Conservation (phyloP, 2,888 invertebrate genomes). For the Ceramica pisi region DNA sequence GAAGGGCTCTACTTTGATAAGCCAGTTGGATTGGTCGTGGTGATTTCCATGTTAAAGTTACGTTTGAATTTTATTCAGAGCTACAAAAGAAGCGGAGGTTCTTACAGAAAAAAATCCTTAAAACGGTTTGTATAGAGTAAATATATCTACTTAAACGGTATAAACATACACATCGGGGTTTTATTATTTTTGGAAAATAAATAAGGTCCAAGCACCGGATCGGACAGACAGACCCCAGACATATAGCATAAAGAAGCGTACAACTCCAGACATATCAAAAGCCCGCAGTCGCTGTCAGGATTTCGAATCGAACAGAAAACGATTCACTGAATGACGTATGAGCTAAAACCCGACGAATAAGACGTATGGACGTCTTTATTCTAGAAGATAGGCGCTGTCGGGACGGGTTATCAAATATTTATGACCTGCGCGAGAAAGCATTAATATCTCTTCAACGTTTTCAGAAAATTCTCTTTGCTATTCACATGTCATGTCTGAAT, state of each 20-base stretch:
- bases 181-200: too few relatives aligned
- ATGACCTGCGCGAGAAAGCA: slow-evolving; percentile 17
- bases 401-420: slow-evolving; percentile 50
- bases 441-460: slow-evolving; percentile 31
- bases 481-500: slow-evolving; percentile 16
- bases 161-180: not conserved
- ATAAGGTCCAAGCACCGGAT: too few relatives aligned
- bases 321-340: slow-evolving; percentile 38
- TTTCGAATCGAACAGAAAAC: slow-evolving; percentile 33
- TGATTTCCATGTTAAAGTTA: not conserved
- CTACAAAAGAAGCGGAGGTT: not conserved
- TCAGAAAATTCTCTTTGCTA: slow-evolving; percentile 32
- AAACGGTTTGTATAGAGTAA: not conserved
- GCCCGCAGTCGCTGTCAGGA: slow-evolving; percentile 13
- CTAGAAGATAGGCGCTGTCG: not conserved
- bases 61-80: not conserved
- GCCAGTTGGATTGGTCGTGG: slow-evolving; percentile 2
- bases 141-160: not conserved
- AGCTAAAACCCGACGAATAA: slow-evolving; percentile 12
- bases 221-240: not conserved
- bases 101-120: not conserved
- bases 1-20: slow-evolving; percentile 1
- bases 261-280: slow-evolving; percentile 5
- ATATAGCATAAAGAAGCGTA: not conserved
- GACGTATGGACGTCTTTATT: slow-evolving; percentile 33